Evolutionary conservation across 2,888 invertebrate species (phyloP), one percentile per base, ranked within the genome.

Genomic region (Ectemnius lituratus): DNA sequence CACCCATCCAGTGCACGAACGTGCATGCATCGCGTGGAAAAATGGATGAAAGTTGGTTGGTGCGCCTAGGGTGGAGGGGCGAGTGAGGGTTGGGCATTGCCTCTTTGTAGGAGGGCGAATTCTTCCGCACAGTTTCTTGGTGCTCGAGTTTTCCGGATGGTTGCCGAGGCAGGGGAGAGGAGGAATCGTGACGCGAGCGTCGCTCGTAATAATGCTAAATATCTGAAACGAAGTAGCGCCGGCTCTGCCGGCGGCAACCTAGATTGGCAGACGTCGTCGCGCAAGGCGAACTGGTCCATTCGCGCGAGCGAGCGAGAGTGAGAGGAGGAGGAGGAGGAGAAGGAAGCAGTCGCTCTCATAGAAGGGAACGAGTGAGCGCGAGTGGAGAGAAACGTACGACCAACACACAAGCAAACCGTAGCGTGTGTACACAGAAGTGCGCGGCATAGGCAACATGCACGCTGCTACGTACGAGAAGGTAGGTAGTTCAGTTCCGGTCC

Each of bases 401-500:
- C 8, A 37, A 11, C 37, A 37, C 37, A 37, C 6, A 1, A 11
- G 37, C 37, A 37, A 37, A 37, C 65, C 62, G 67, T 66, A 62
- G 62, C 66, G 16, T 71, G 56, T 65, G 65, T 62, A 62, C 37
- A 67, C 62, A 65, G 62, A 8, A 6, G 37, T 11, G 73, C 59
- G 59, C 62, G 62, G n/a, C 59, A 23, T 20, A 62, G 63, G 62
- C 61, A 75, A 66, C 70, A 37, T 37, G 73, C 68, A 79, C 74
- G 63, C 78, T 83, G 81, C 82, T 74, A 73, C 80, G 81, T 79
- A 79, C 75, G 80, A 79, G 82, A 76, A 77, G 81, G 84, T 65
- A 79, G 81, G 79, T 80, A 87, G 52, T 87, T 88, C 85, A 87
- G 88, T 89, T 90, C 88, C 88, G 89, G 88, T 89, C 86, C 88